These are phyloP conservation scores for Anaspis maculata DNA, from an alignment of 2,888 invertebrate genomes.

Conservation along the genomic window DNA sequence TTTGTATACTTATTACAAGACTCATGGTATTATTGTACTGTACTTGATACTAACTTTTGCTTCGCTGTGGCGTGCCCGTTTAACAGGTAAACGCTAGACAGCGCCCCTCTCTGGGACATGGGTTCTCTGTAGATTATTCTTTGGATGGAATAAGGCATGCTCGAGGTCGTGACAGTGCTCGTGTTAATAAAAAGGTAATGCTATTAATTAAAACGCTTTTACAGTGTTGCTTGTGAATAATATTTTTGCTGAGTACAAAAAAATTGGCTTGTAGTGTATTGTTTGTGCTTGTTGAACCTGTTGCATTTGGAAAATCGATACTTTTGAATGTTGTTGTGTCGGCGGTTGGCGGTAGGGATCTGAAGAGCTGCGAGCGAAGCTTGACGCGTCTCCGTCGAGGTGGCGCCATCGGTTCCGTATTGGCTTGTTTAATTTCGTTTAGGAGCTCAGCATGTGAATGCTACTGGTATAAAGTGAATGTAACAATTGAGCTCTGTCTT, in stretches of 20 bases:
- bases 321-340: too few species aligned
- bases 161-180: slow-evolving; percentile 40
- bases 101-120: slow-evolving; percentile 41
- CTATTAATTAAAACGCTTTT: slow-evolving; percentile 10
- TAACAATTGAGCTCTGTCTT: too few species aligned
- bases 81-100: slow-evolving; percentile 43
- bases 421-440: too few species aligned
- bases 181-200: slow-evolving; percentile 40
- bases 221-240: slow-evolving; percentile 2
- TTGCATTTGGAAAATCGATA: too few species aligned
- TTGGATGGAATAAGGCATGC: slow-evolving; percentile 45
- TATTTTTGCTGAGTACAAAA: not conserved
- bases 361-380: too few species aligned
- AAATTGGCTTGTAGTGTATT: not conserved
- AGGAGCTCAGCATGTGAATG: too few species aligned
- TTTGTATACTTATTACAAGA: slow-evolving; percentile 2
- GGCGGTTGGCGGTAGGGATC: too few species aligned
- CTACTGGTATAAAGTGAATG: too few species aligned
- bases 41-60: slow-evolving; percentile 32
- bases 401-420: too few species aligned
- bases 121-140: slow-evolving; percentile 45
- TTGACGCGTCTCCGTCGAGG: too few species aligned
- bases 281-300: too few species aligned
- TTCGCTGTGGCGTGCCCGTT: slow-evolving; percentile 38
- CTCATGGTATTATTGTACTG: slow-evolving; percentile 6